These are phyloP conservation scores for Morus bassanus DNA, from an alignment of 2,797 vertebrate species.

Conservation along the genomic window DNA sequence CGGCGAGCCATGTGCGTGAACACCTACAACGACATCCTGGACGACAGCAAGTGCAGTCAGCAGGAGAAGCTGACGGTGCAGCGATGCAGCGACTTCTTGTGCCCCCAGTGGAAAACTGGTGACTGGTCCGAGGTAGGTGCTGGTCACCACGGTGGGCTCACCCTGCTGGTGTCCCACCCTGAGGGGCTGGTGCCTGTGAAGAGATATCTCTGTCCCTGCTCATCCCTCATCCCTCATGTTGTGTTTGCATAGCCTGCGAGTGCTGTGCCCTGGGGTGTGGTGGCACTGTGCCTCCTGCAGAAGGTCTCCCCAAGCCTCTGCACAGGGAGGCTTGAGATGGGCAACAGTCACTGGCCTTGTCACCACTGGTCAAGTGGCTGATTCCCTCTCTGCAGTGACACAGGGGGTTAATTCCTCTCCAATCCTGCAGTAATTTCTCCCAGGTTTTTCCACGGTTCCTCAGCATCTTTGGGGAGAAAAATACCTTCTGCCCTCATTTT, in stretches of 20 bases:
- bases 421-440: background rate
- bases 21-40: conserved; percentile 80
- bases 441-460: background rate
- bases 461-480: background rate
- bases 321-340: background rate
- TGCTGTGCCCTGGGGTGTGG: rapidly evolving
- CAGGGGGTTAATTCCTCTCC: background rate
- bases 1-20: conserved; percentile 89
- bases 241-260: background rate
- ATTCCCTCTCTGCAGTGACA: background rate
- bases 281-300: background rate
- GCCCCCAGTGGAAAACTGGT: conserved; percentile 92
- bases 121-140: conserved; percentile 95
- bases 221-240: rapidly evolving
- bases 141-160: background rate
- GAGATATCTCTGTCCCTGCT: background rate
- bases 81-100: conserved; percentile 89
- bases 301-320: background rate
- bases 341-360: background rate
- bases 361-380: background rate
- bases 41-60: conserved; percentile 91
- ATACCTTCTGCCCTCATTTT: background rate
- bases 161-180: background rate
- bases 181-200: background rate
- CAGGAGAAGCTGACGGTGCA: conserved; percentile 89